Percentiles rank a stretch among this genome's conserved stretches.
Evolutionary conservation across 2,888 invertebrate genomes (phyloP).

Genomic region (Tiliacea aurago): DNA sequence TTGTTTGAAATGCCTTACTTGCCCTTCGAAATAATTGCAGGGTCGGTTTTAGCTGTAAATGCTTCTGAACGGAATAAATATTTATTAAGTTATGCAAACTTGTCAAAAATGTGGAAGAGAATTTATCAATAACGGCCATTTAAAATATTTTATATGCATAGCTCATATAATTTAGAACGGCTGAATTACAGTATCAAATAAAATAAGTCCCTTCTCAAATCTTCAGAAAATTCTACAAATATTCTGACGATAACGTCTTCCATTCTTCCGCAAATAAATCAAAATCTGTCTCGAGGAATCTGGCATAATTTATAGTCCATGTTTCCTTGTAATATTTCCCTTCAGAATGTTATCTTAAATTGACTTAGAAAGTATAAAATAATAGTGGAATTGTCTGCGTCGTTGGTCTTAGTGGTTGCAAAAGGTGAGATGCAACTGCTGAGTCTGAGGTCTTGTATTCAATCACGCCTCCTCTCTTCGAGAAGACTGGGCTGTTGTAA

Average conservation of each 20-base stretch:
- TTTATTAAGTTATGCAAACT: neutral
- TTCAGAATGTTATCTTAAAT: neutral
- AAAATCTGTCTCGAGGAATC: neutral
- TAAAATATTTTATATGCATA: neutral
- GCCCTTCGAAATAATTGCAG: neutral
- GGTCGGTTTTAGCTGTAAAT: neutral
- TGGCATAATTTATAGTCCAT: neutral
- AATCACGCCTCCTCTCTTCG: too few relatives aligned
- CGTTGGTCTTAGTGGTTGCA: neutral
- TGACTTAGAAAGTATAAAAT: neutral
- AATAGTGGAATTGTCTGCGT: neutral
- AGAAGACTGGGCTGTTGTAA: too few relatives aligned
- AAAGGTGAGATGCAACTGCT: too few relatives aligned
- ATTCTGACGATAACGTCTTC: neutral
- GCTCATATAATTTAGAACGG: neutral
- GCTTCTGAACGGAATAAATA: neutral
- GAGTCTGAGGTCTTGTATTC: too few relatives aligned
- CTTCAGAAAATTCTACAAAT: neutral
- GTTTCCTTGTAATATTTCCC: neutral
- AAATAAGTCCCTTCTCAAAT: neutral
- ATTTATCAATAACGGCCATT: neutral
- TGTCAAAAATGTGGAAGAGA: too few relatives aligned
- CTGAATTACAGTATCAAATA: neutral
- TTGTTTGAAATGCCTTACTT: neutral
- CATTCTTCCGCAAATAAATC: slow-evolving; percentile 3